These are phyloP conservation scores for Portevinia maculata DNA, from an alignment of 2,888 invertebrate species.

Conservation along the genomic window DNA sequence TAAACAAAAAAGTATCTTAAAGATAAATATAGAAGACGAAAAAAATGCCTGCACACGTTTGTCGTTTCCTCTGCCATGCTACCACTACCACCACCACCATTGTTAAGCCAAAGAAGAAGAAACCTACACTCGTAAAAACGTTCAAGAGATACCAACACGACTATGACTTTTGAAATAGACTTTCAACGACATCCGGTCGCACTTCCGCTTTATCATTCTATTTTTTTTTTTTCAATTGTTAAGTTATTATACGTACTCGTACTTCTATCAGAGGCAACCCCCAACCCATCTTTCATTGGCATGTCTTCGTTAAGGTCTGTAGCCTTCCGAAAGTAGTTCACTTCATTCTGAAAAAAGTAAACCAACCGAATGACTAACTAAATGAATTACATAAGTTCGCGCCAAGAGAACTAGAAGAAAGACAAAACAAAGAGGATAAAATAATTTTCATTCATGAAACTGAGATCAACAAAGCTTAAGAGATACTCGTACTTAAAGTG, in stretches of 20 bases:
- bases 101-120: conserved; percentile 6
- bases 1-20: conserved; percentile 40
- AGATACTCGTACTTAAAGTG: background rate
- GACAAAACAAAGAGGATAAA: conserved; percentile 11
- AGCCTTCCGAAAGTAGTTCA: conserved; percentile 23
- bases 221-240: conserved; percentile 1
- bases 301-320: conserved; percentile 17
- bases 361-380: conserved; percentile 31
- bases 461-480: conserved; percentile 38
- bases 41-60: conserved; percentile 36
- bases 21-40: conserved; percentile 35
- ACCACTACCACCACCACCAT: conserved; percentile 7
- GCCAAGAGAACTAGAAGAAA: background rate
- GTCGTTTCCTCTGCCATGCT: conserved; percentile 11
- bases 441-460: conserved; percentile 66
- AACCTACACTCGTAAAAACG: conserved; percentile 12
- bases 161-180: conserved; percentile 68
- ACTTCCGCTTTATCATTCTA: conserved; percentile 52
- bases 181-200: conserved; percentile 67
- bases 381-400: conserved; percentile 48
- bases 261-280: background rate
- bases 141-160: background rate
- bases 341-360: background rate
- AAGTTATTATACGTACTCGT: conserved; percentile 9
- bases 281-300: background rate